Evolutionary conservation across 1,140 invertebrate species (phyloP).

Genomic region (Tetraneura akinire): DNA sequence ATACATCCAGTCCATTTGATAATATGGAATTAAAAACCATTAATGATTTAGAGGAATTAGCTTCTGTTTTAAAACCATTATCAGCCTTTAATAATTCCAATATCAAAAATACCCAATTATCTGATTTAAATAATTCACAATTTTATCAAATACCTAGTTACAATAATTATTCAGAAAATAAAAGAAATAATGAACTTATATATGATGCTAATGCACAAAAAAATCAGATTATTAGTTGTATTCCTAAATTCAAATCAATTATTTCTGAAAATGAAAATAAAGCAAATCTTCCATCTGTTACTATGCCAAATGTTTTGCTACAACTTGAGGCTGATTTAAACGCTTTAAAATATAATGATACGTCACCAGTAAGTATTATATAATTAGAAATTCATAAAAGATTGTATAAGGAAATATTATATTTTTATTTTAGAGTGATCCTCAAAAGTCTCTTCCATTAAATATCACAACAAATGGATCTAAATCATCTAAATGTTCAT

Average conservation of each 20-base stretch:
- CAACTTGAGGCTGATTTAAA: constrained; percentile 37
- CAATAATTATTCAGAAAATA: constrained; percentile 45
- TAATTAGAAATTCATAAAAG: neutral
- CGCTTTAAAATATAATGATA: constrained; percentile 16
- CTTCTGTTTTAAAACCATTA: constrained; percentile 56
- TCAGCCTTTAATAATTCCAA: neutral
- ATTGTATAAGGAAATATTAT: neutral
- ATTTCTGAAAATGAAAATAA: neutral
- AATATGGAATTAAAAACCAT: constrained; percentile 87
- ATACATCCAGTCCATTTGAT: constrained; percentile 87
- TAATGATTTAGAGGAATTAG: constrained; percentile 84
- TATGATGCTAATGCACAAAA: constrained; percentile 8
- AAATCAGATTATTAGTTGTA: neutral
- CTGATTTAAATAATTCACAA: constrained; percentile 41
- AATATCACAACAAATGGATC: constrained; percentile 41
- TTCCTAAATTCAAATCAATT: neutral
- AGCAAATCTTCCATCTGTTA: constrained; percentile 27
- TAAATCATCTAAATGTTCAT: constrained; percentile 29
- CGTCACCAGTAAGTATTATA: constrained; percentile 7
- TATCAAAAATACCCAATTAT: neutral
- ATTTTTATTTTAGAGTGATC: constrained; percentile 19
- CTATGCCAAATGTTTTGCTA: constrained; percentile 46
- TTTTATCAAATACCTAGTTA: constrained; percentile 42
- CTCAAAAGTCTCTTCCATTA: constrained; percentile 20
- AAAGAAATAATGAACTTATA: constrained; percentile 33